Base-by-base conservation (phyloP, 2,797 vertebrate genomes). In the Synanceia verrucosa region DNA sequence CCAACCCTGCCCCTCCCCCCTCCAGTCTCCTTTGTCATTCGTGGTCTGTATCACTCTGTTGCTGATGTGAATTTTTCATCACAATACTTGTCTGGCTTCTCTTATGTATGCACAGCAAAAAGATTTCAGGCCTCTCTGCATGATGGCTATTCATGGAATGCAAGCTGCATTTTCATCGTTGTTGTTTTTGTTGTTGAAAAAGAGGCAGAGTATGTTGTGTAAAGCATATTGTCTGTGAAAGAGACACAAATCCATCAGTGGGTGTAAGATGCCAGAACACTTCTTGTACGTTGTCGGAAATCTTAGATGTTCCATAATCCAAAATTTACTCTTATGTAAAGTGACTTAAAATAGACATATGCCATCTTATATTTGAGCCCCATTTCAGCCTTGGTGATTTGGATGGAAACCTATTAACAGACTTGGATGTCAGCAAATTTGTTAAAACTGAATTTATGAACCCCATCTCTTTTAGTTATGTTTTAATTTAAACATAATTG, bases 131-230 rank as follows among this genome's bases (percentile, higher is more conserved):
- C 39, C 13, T 71, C 28, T 76, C 71, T 84, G 41, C 59, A 64
- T 65, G 76, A 68, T 60, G 76, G 56, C 61, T 83, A 78, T 83
- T 87, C 51, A 66, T 62, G 52, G 77, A 70, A 55, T 50, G 55
- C 56, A 62, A 70, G 70, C 47, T 28, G 37, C 9, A n/a, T 71
- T 73, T 77, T 33, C 66, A 65, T 50, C 58, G 31, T 53, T 73
- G 64, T 41, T 57, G 48, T 33, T 43, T 31, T 31, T 31, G 50
- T 37, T 21, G 37, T 23, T 31, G 23, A n/a, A 34, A 31, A 33
- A 73, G 61, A 70, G 26, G 19, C 28, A 77, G 5, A 58, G 19
- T 11, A 57, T 56, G 43, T 61, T 70, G 46, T 58, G n/a, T 61
- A 60, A 65, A 66, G 31, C 46, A 66, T 63, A 57, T 61, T 59